Base-by-base conservation (phyloP, 2,113 vertebrate species). In the Hiodon tergisus region DNA sequence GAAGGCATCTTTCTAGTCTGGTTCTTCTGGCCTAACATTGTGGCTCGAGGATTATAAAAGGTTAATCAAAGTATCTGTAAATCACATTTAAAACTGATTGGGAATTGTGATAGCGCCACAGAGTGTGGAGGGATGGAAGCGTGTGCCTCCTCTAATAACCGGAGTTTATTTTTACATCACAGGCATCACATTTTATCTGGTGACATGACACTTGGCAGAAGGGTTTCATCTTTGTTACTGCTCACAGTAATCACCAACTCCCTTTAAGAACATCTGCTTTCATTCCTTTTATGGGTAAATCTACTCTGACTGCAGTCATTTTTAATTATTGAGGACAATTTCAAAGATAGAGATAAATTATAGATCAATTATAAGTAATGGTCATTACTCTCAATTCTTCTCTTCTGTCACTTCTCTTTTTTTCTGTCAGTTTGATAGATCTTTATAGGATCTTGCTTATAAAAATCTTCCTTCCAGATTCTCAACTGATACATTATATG, bases 241-340 rank as follows among this genome's bases (percentile, higher is more conserved):
- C 60, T 57, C 51, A 67, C 7, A 46, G 48, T 4, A 17, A 74
- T 78, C 71, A 53, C 75, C 74, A 71, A 72, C 77, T 75, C 52
- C 16, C 13, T 57, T 73, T 59, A 55, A 71, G 77, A 71, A 74
- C 77, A 77, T 78, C 63, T 71, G 77, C 69, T 72, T 31, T 31
- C 31, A 52, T 54, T 11, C 58, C 72, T 81, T 72, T 55, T 47
- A 67, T 63, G 46, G 51, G 2, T 46, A 55, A 61, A 57, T 31
- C 52, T 46, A 11, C 4, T 13, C 13, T 48, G 50, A 69, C 46
- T 59, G 7, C 67, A 59, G 17, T 70, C 60, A 53, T 47, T 70
- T 31, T 48, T 58, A 68, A 65, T 74, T 74, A 53, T n/a, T 50
- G 55, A 58, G 6, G 48, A 2, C 72, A 60, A 4, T 60, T 74